phyloP scores from a whole-genome alignment of 2,888 invertebrate species.

The Acleris holmiana region DNA sequence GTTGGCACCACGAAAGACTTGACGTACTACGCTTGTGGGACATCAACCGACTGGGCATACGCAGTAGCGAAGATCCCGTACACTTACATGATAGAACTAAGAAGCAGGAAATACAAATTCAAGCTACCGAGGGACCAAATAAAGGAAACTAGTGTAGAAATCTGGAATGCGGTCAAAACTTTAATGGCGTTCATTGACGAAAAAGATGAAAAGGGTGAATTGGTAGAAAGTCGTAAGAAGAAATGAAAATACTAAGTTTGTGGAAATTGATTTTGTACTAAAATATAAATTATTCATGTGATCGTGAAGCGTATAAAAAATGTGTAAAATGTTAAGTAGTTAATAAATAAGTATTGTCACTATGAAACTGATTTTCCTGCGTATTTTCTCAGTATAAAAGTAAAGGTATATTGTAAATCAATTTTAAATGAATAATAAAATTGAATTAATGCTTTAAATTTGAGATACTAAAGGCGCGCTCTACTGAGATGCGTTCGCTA shows the following conservation, averaged over 20 bases:
- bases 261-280: not conserved
- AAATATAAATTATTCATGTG: not conserved
- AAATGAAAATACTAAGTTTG: not conserved
- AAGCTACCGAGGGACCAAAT: constrained; percentile 70
- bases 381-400: too few relatives aligned
- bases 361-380: not conserved
- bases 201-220: too few relatives aligned
- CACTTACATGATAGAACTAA: constrained; percentile 74
- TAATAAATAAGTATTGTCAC: constrained; percentile 14
- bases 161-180: constrained; percentile 64
- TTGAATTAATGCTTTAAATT: too few relatives aligned
- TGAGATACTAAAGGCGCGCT: too few relatives aligned
- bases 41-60: constrained; percentile 78
- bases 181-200: constrained; percentile 69
- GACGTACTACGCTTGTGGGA: constrained; percentile 74
- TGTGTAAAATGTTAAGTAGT: constrained; percentile 14
- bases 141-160: constrained; percentile 64
- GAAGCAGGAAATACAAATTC: constrained; percentile 68
- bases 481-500: too few relatives aligned
- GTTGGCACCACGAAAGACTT: constrained; percentile 76
- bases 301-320: constrained; percentile 16
- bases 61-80: constrained; percentile 73
- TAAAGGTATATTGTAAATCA: too few relatives aligned
- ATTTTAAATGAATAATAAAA: too few relatives aligned
- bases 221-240: not conserved